A percentile compares a stretch with the other conserved stretches of the same genome.
Conservation (phyloP, 2,113 vertebrate genomes). For the Boulengeromyrus knoepffleri region DNA sequence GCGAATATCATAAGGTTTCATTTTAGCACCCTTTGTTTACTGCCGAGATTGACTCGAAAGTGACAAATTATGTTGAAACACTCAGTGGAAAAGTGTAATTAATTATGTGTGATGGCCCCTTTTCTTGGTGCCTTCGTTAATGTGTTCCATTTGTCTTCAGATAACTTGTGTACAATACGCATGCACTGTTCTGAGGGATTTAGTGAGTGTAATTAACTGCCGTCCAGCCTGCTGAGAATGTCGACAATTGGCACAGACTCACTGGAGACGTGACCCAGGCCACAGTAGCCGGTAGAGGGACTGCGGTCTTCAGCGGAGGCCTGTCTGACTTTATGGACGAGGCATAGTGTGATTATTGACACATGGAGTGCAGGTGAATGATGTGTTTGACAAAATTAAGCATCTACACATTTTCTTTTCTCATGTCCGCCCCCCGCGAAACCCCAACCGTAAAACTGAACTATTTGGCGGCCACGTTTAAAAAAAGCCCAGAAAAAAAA, state of each 20-base stretch:
- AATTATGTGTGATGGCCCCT: background rate
- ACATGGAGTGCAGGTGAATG: background rate
- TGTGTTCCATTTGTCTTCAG: background rate
- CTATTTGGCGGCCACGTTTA: too few species aligned
- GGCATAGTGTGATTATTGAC: background rate
- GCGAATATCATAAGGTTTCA: background rate
- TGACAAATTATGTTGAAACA: background rate
- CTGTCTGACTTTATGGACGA: background rate
- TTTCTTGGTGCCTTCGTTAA: background rate
- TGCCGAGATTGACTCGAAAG: background rate
- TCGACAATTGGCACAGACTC: background rate
- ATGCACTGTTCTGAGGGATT: background rate
- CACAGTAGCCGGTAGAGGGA: background rate
- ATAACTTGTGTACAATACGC: background rate
- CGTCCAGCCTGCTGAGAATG: background rate
- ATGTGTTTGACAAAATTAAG: background rate
- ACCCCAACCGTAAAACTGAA: too few species aligned
- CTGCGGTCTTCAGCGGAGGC: background rate
- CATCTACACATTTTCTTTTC: background rate
- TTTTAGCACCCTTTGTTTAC: background rate
- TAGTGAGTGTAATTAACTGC: background rate
- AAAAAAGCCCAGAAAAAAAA: too few species aligned
- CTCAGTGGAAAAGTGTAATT: background rate
- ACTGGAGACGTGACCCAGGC: background rate
- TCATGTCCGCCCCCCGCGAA: background rate